Evolutionary conservation across 2,113 vertebrate species (phyloP), one percentile per base, ranked within the genome.

Genomic region (Panthera tigris): DNA sequence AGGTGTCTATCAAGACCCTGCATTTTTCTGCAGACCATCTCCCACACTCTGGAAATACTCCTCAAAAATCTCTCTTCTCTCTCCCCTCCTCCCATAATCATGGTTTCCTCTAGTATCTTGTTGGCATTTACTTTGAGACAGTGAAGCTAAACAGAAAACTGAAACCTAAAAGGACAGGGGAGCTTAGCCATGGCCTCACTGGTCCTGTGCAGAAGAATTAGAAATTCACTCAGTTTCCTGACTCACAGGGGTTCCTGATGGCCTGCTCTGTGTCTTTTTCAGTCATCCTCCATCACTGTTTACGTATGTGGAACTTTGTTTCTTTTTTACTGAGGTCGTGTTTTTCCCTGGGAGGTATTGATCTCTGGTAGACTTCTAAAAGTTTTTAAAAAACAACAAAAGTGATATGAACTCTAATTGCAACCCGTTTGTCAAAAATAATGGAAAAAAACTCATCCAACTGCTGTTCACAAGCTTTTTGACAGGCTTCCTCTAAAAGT

Each of bases 391-490:
- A 39, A 71, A 45, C 5, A 80, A 31, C 52, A 65, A 78, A 96
- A 91, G 39, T 52, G 13, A 61, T 52, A 84, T 87, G 29, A 89
- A 95, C 33, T 91, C 68, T 93, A 95, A 96, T 95, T 96, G 87
- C 25, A 94, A 39, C 36, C 25, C 80, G 87, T 96, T 97, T 87
- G 69, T 76, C 66, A 86, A 95, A 89, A 96, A 76, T 61, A 92
- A 93, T 61, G 76, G 68, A 29, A 97, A 78, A 96, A 96, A 97
- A 39, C 27, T 91, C 85, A 96, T 90, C 93, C 86, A 94, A 89
- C 55, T 41, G 15, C 73, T 86, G 5, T 81, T 97, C 89, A 48
- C 82, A 74, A 73, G 81, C 45, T 71, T 93, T 97, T 88, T 95
- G 94, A 93, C 52, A 95, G 66, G n/a, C 39, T 97, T 93, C 80